A percentile compares a stretch with the other conserved stretches of the same genome.
Conservation (phyloP, 2,797 vertebrate species). For the Emys orbicularis region DNA sequence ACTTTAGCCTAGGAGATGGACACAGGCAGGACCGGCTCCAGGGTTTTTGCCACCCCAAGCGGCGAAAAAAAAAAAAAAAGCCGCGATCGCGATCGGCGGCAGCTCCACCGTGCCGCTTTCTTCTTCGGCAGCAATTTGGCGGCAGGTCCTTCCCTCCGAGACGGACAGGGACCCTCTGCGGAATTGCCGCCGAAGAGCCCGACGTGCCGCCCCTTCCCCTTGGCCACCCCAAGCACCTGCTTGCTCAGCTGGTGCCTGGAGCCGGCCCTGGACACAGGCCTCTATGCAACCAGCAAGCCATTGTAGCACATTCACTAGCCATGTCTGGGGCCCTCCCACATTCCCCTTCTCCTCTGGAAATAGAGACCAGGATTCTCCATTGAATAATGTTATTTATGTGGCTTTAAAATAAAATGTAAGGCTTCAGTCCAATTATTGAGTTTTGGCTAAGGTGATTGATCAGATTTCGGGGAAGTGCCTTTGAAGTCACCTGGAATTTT, state of each 20-base stretch:
- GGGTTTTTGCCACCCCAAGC: no score
- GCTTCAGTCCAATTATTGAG: background rate
- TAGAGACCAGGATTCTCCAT: background rate
- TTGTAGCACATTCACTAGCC: background rate
- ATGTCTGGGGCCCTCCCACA: background rate
- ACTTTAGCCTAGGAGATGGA: background rate
- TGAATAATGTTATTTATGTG: background rate
- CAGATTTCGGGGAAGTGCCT: background rate
- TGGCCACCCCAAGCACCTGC: no score
- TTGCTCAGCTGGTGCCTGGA: no score
- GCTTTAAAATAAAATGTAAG: background rate
- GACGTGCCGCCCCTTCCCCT: no score
- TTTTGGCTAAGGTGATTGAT: background rate
- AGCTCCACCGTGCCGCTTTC: no score
- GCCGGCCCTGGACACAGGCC: background rate
- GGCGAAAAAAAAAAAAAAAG: no score
- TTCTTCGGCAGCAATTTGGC: no score
- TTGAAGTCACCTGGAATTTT: background rate
- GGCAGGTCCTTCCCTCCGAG: no score
- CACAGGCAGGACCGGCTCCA: no score
- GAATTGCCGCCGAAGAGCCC: no score
- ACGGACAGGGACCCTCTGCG: no score
- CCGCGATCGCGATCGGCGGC: no score
- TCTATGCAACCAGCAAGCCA: background rate
- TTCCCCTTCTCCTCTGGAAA: background rate